Evolutionary conservation across 2,113 vertebrate species (phyloP), one percentile per base, ranked within the genome.

Genomic region (Hemicordylus capensis): DNA sequence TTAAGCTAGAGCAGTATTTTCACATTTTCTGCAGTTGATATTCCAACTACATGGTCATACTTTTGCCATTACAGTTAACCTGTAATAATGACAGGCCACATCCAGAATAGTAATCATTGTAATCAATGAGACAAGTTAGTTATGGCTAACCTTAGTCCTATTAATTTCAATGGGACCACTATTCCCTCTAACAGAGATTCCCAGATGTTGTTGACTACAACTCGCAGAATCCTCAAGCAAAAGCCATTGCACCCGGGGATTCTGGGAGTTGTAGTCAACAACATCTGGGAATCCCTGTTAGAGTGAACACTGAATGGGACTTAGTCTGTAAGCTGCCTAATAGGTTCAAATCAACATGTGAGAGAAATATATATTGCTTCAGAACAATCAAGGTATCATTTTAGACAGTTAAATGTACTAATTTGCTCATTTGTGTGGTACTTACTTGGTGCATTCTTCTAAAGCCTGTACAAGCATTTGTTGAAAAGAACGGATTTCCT

Each of bases 391-490:
- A n/a, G n/a, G 4, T 54, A 9, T 39, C 39, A n/a, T 22, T 80
- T 26, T 64, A 74, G 19, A 54, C 46, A 54, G 39, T 63, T 81
- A 12, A 42, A 44, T 39, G 28, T 69, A 17, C 4, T 56, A 28
- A 1, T 44, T 31, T 76, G n/a, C 77, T 67, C 44, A 19, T 26
- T 75, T 42, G n/a, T 8, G 11, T 31, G 67, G 12, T 92, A 98
- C 98, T 97, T 89, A 99, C 98, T 98, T 99, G 93, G 98, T 98
- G 95, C 98, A 98, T 90, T 99, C 98, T 95, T 99, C 99, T 94
- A 99, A 94, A 73, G 98, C 98, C 93, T 99, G 98, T 89, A 99
- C 98, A 59, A 99, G 97, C 96, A 98, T 97, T 94, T 99, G 98
- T 94, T 99, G 99, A 94, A 99, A 99, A 93, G 98, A 97, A 93